Percentiles rank a stretch among this genome's conserved stretches.
These are phyloP conservation scores for Nicator chloris DNA, from an alignment of 2,113 vertebrate species.

Conservation along the genomic window DNA sequence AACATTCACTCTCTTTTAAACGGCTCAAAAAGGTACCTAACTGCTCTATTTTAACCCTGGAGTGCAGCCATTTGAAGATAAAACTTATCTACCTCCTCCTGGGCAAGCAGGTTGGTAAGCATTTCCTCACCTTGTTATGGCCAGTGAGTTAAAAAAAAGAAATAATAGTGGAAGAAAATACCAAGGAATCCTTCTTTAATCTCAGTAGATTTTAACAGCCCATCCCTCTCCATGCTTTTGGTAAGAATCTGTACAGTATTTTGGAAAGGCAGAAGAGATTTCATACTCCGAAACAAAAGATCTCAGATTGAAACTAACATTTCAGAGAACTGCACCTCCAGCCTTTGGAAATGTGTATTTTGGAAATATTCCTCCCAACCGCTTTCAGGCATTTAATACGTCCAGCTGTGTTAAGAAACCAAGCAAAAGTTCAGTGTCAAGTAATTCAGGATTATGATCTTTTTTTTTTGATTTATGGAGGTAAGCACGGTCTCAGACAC, in stretches of 20 bases:
- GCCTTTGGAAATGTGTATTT: conserved; percentile 1
- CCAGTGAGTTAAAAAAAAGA: not conserved
- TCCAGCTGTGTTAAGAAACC: conserved; percentile 10
- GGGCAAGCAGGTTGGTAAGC: not conserved
- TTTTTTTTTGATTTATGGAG: conserved; percentile 28
- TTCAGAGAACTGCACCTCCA: not conserved
- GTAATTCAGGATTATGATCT: conserved; percentile 18
- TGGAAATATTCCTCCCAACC: conserved; percentile 3
- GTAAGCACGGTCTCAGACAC: conserved; percentile 40
- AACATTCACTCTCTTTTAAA: not conserved
- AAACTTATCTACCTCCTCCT: not conserved
- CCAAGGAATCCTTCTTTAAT: not conserved
- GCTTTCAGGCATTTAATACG: not conserved
- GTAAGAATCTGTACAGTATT: not conserved
- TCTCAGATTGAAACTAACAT: not conserved
- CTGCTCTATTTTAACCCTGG: not conserved
- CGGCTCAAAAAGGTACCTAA: not conserved
- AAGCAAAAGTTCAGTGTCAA: conserved; percentile 18
- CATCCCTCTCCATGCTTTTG: not conserved
- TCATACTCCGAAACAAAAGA: not conserved
- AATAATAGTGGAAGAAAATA: not conserved
- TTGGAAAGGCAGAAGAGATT: not conserved
- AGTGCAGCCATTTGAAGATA: not conserved
- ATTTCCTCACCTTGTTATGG: not conserved
- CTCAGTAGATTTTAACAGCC: not conserved